A percentile compares a stretch with the other conserved stretches of the same genome.
phyloP scores from a whole-genome alignment of 2,888 invertebrate genomes.

The Pasiphila rectangulata region DNA sequence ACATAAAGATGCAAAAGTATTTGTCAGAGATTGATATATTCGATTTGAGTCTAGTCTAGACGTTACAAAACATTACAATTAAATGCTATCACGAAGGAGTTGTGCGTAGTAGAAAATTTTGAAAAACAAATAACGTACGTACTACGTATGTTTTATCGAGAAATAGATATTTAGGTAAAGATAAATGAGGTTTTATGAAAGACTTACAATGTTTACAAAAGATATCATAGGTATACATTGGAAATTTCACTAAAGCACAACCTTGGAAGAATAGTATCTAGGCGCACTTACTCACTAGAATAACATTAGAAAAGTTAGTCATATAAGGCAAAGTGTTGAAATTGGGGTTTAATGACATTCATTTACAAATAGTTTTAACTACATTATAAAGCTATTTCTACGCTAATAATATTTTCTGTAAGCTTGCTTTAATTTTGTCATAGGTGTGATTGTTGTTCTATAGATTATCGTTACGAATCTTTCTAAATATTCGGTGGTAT shows the following conservation, averaged over 20 bases:
- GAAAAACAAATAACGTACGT: slow-evolving; percentile 57
- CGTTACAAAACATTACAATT: slow-evolving; percentile 50
- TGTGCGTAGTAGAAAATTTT: slow-evolving; percentile 77
- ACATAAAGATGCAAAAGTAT: slow-evolving; percentile 35
- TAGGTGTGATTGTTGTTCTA: neutral
- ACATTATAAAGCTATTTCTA: slow-evolving; percentile 9
- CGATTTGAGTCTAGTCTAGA: slow-evolving; percentile 39
- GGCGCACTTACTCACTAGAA: slow-evolving; percentile 73
- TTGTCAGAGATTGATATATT: slow-evolving; percentile 45
- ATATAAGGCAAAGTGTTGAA: slow-evolving; percentile 79
- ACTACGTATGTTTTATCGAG: slow-evolving; percentile 55
- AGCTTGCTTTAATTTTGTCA: neutral
- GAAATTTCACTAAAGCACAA: slow-evolving; percentile 79
- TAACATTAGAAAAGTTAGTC: slow-evolving; percentile 70
- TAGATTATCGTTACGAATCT: neutral
- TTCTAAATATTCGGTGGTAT: neutral
- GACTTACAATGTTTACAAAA: slow-evolving; percentile 49
- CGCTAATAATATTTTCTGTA: neutral
- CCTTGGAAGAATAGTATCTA: slow-evolving; percentile 80
- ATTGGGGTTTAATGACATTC: slow-evolving; percentile 67
- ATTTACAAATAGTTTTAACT: slow-evolving; percentile 37
- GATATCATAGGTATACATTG: slow-evolving; percentile 48
- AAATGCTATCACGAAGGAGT: slow-evolving; percentile 67
- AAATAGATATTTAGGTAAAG: slow-evolving; percentile 46
- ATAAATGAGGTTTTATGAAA: slow-evolving; percentile 46